Base-by-base conservation (phyloP, 1,140 invertebrate species). In the Drosophila kikkawai region DNA sequence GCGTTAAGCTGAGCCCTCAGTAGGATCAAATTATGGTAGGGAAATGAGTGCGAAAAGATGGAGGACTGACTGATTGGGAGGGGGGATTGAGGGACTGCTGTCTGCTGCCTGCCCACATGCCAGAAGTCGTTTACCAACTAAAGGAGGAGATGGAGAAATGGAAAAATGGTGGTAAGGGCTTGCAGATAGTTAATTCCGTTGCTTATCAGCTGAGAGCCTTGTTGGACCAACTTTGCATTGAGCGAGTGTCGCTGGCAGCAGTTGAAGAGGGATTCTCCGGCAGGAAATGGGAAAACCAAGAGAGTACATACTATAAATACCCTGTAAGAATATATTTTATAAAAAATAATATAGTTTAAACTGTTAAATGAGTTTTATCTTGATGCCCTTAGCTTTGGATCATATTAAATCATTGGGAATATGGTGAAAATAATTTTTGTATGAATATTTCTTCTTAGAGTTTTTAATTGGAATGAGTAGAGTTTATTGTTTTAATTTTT, bases 201-300 rank as follows among this genome's bases (percentile, higher is more conserved):
- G 48, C 74, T 76, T 76, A 76, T 76, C 74, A 76, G 74, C 61
- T 53, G 61, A 41, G 45, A 51, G 51, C 55, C 51, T 48, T 57
- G 61, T 66, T 66, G 60, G 41, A 37, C 61, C 64, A 76, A 76
- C 73, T 67, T 74, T 76, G 74, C 45, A 75, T 75, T 66, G 74
- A 63, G 69, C 44, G 65, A 41, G 59, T 75, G 74, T 77, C 76
- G 44, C 45, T 11, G 41, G 15, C 70, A 75, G 69, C 50, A 64
- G 34, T 57, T 57, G 26, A 29, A 15, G 65, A 7, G 36, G 37
- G 32, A 68, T 47, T 34, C 41, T 22, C 39, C 5, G 8, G 15
- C 22, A 53, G 63, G 13, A 39, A 39, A 45, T 12, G 2, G n/a
- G 1, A 39, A 22, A 12, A 11, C 0, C 11, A 5, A 19, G n/a